Conservation (phyloP, 1,140 invertebrate genomes). For the Drosophila sproati region DNA sequence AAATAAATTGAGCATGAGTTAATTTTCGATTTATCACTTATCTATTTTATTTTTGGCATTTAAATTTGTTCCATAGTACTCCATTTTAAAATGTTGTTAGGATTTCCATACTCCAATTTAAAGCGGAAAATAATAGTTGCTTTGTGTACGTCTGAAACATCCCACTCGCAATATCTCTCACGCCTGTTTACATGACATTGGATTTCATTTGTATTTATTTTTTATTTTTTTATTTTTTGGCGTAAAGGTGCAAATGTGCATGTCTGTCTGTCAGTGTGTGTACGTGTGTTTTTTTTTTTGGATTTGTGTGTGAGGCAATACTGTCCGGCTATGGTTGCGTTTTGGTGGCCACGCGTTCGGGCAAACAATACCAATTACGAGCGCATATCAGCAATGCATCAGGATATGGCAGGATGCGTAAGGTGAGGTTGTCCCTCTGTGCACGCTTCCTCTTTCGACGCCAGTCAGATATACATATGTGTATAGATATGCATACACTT, state of each 20-base stretch:
- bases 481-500: slow-evolving; percentile 2
- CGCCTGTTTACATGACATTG: slow-evolving; percentile 44
- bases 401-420: slow-evolving; percentile 55
- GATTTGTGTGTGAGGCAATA: slow-evolving; percentile 29
- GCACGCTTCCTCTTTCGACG: slow-evolving; percentile 46
- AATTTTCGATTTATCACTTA: not conserved
- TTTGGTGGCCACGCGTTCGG: slow-evolving; percentile 68
- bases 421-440: slow-evolving; percentile 19
- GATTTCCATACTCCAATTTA: slow-evolving; percentile 39
- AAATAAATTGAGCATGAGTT: no score
- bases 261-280: slow-evolving; percentile 10
- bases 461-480: slow-evolving; percentile 28
- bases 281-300: slow-evolving; percentile 4
- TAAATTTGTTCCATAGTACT: not conserved
- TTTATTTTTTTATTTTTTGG: slow-evolving; percentile 44
- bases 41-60: not conserved
- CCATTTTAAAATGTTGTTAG: not conserved
- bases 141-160: not conserved
- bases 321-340: slow-evolving; percentile 40
- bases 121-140: slow-evolving; percentile 78
- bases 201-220: slow-evolving; percentile 37
- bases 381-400: slow-evolving; percentile 62
- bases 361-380: slow-evolving; percentile 81
- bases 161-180: not conserved
- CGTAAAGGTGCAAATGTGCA: slow-evolving; percentile 45